Evolutionary conservation across 2,888 invertebrate species (phyloP), one percentile per base, ranked within the genome.

Genomic region (Drosophila tripunctata): DNA sequence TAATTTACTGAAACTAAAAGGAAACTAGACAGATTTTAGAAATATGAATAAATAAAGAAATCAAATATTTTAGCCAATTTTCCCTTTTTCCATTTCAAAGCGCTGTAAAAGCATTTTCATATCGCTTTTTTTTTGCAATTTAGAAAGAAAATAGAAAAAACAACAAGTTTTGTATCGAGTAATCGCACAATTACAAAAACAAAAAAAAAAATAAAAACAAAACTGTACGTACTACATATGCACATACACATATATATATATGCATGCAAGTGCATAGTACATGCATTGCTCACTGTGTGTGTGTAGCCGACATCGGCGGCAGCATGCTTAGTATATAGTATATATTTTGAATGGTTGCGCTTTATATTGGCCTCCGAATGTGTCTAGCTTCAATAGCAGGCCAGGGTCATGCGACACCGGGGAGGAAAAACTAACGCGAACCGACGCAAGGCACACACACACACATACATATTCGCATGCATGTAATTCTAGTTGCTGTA

Each of bases 371-470:
- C 87, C 87, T 86, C 86, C 87, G 85, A 87, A 79, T 83, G 83
- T 80, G 83, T 83, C 83, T 83, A 83, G 88, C 86, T 87, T 89
- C 89, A 90, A 90, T 90, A 90, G 89, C 89, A 90, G 89, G 89
- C 89, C 89, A 90, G 89, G 89, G 89, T 89, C 89, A 89, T 82
- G 84, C 81, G 89, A 88, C 88, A 89, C 85, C 84, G 89, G 83
- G 79, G 86, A 78, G 82, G 85, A 89, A 88, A 88, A 89, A 84
- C 78, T 86, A 74, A 85, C 87, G 85, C 87, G 80, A 82, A 88
- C 51, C 68, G 57, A 67, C 66, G 63, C 62, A 57, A 60, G 68
- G 51, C 56, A 58, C 62, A 52, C 17, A 63, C 21, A 68, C 54
- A 70, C 27, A 19, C 50, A 31, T 10, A 31, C 21, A 35, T 2